These are phyloP conservation scores for Pelochelys cantorii DNA, from an alignment of 2,797 vertebrate species.

Conservation along the genomic window DNA sequence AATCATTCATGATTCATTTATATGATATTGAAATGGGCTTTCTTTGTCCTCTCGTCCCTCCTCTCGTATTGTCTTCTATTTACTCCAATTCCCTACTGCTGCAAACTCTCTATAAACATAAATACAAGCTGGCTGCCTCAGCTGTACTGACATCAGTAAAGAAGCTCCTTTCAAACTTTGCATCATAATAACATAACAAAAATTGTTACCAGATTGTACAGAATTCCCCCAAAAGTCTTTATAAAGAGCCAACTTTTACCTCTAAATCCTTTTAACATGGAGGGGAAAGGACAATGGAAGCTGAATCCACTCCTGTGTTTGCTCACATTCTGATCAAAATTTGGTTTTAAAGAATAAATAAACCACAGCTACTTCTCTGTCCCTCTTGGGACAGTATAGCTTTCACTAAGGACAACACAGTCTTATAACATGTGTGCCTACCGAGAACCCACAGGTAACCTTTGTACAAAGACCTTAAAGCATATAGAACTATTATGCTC, in stretches of 20 bases:
- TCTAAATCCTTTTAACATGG: background rate
- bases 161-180: accelerated
- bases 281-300: background rate
- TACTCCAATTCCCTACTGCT: accelerated
- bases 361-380: background rate
- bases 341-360: constrained; percentile 30
- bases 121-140: accelerated
- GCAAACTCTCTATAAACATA: background rate
- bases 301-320: background rate
- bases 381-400: background rate
- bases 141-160: background rate
- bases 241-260: background rate
- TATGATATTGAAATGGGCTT: background rate
- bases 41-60: background rate
- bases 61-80: background rate
- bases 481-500: constrained; percentile 47
- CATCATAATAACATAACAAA: background rate
- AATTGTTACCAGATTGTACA: background rate
- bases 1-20: background rate
- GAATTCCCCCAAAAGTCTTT: background rate
- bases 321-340: constrained; percentile 22
- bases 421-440: constrained; percentile 60
- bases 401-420: constrained; percentile 61
- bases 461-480: constrained; percentile 50
- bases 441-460: constrained; percentile 55